Evolutionary conservation across 2,113 vertebrate species (phyloP).

Genomic region (Ameiurus melas): DNA sequence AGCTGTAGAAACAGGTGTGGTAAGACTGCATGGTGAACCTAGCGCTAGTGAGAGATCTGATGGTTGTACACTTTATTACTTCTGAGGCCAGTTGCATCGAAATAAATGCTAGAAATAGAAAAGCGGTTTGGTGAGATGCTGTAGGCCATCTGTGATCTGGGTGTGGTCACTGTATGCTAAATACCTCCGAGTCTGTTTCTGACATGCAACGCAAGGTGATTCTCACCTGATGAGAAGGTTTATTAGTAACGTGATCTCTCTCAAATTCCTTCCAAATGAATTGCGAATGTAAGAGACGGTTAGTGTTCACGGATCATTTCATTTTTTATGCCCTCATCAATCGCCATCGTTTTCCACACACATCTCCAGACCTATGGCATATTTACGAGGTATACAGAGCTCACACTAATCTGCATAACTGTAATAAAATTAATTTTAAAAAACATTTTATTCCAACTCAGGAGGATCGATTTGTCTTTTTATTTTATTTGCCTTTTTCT

Average conservation of each 20-base stretch:
- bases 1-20: slow-evolving; percentile 21
- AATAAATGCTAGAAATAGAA: not conserved
- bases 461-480: not conserved
- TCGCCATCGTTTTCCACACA: not conserved
- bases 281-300: not conserved
- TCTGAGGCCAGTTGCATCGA: not conserved
- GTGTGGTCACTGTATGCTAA: not conserved
- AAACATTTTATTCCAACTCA: no score
- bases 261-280: not conserved
- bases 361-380: not conserved
- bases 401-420: not conserved
- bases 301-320: not conserved
- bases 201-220: not conserved
- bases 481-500: not conserved
- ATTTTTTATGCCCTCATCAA: not conserved
- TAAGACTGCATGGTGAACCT: not conserved
- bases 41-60: slow-evolving; percentile 2
- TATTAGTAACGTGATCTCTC: not conserved
- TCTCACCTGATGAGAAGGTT: not conserved
- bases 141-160: not conserved
- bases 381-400: no score
- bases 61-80: not conserved
- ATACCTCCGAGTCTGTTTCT: not conserved
- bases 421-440: not conserved
- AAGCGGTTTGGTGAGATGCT: not conserved